Evolutionary conservation across 2,797 vertebrate species (phyloP), one percentile per base, ranked within the genome.

Genomic region (Bovichtus variegatus): DNA sequence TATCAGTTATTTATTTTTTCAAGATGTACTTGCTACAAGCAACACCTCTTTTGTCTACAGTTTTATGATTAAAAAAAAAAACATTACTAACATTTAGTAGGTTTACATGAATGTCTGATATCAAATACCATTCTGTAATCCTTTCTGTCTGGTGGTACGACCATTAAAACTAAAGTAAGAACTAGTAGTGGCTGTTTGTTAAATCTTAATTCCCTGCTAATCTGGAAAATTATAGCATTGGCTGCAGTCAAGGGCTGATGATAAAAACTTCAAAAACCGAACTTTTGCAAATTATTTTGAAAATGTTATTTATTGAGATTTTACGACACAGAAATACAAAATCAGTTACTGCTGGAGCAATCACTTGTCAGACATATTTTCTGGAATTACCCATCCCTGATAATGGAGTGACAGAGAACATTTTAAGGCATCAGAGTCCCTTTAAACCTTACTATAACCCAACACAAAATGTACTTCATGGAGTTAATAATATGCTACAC

Each of bases 301-400:
- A 71, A 68, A 51, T 71, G 64, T 10, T 7, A 58, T 87, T 90
- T 85, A 84, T 87, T 87, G 44, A 40, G 51, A 40, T 72, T 58
- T 6, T 50, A 44, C 59, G 36, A 67, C 44, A 74, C 2, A 54
- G 36, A 89, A 66, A 78, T 77, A 79, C 19, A 90, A 87, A 82
- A 73, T 68, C 3, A 8, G 1, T 40, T 62, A 50, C 71, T 70
- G 15, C 1, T 58, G 18, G 27, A 73, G 23, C n/a, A 49, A 63
- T 16, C 23, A 47, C 51, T 82, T 31, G 10, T 57, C 31, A 65
- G 16, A 73, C 21, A 69, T 10, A 27, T 47, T 61, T 50, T 44
- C 9, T 59, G 13, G 5, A 31, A 60, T 9, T 25, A 64, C 7
- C n/a, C 6, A 79, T 64, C 41, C 11, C 10, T 71, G 36, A 64